These are phyloP conservation scores for Eucriotettix oculatus DNA, from an alignment of 2,888 invertebrate genomes.

Conservation along the genomic window DNA sequence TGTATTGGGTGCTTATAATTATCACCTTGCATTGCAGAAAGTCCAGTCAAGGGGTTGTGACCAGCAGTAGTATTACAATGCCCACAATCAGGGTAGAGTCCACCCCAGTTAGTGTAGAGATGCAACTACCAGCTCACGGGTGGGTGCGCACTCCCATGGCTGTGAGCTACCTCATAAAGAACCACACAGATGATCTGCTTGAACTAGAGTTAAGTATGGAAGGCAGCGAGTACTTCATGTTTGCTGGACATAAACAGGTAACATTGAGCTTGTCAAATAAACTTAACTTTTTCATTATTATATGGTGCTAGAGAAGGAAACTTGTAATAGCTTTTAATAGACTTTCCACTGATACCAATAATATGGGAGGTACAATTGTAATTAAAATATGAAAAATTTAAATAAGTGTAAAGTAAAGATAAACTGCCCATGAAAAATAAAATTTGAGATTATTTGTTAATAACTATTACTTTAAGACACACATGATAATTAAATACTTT, in stretches of 20 bases:
- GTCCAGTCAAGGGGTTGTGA: conserved; percentile 17
- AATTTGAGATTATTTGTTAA: too few species aligned
- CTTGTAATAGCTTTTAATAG: too few species aligned
- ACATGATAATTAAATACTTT: too few species aligned
- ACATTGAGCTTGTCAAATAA: not conserved
- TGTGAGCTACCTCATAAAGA: conserved; percentile 52
- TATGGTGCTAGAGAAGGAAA: too few species aligned
- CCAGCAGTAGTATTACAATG: conserved; percentile 36
- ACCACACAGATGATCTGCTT: conserved; percentile 52
- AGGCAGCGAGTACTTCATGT: conserved; percentile 83
- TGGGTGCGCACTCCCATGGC: conserved; percentile 53
- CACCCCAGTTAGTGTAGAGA: conserved; percentile 23
- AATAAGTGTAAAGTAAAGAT: too few species aligned
- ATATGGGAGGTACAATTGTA: not conserved
- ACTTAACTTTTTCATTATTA: too few species aligned
- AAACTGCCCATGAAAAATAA: too few species aligned
- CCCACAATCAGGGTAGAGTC: conserved; percentile 36
- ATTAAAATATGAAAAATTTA: too few species aligned
- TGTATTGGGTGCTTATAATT: too few species aligned
- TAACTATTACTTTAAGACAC: too few species aligned
- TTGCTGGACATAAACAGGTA: conserved; percentile 84
- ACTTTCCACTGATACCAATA: not conserved
- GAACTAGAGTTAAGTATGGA: conserved; percentile 61
- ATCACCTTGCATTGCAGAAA: not conserved
- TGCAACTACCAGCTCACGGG: conserved; percentile 49